Conservation (phyloP, 2,113 vertebrate genomes). For the Panurus biarmicus region DNA sequence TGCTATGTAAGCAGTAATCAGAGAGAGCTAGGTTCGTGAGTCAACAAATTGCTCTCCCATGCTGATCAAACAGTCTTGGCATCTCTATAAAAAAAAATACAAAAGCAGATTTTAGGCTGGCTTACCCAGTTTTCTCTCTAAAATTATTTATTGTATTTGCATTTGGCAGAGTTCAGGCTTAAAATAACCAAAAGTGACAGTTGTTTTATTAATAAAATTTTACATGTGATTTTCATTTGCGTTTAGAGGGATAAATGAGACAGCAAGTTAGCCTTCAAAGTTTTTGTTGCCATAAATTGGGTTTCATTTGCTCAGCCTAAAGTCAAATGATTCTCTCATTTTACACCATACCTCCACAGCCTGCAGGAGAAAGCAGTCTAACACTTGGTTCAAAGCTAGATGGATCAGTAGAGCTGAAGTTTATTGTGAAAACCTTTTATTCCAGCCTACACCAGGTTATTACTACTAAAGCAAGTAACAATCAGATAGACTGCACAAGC, state of each 20-base stretch:
- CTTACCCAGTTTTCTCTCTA: neutral
- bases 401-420: neutral
- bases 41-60: constrained; percentile 48
- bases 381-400: neutral
- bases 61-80: constrained; percentile 43
- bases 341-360: neutral
- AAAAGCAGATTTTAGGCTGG: constrained; percentile 39
- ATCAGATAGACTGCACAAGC: neutral
- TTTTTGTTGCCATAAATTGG: neutral
- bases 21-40: neutral
- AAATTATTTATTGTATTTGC: constrained; percentile 50
- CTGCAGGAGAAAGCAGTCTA: neutral
- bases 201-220: constrained; percentile 46
- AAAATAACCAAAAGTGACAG: constrained; percentile 43
- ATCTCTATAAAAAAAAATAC: constrained; percentile 33
- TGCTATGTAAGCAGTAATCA: constrained; percentile 47
- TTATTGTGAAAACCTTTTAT: neutral
- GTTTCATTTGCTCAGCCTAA: neutral
- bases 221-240: constrained; percentile 46
- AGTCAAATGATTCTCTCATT: neutral
- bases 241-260: constrained; percentile 19
- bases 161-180: constrained; percentile 38
- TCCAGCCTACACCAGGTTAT: neutral
- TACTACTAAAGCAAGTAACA: neutral
- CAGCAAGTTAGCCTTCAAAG: neutral